Percentiles rank a stretch among this genome's conserved stretches.
Evolutionary conservation across 2,888 invertebrate species (phyloP).

Genomic region (Cephus pulcher): DNA sequence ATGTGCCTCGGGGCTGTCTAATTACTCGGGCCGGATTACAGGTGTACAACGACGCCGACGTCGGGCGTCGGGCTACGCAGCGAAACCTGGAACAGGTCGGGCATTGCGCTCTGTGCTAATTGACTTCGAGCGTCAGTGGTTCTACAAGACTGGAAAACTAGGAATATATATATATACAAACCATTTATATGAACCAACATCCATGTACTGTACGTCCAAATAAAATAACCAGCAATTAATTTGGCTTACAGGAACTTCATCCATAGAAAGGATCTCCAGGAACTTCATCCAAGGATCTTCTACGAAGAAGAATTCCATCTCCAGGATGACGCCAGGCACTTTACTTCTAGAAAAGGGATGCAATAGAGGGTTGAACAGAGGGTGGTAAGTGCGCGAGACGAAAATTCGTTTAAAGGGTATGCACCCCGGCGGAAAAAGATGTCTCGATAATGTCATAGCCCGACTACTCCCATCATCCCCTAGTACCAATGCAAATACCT

Average conservation of each 20-base stretch:
- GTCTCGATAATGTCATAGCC: neutral
- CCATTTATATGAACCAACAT: neutral
- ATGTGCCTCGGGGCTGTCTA: conserved; percentile 31
- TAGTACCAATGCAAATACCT: neutral
- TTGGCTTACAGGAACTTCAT: neutral
- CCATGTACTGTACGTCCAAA: neutral
- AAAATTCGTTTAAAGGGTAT: conserved; percentile 39
- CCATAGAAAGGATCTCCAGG: neutral
- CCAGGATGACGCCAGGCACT: neutral
- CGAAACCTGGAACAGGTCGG: neutral
- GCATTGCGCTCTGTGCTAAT: neutral
- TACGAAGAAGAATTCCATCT: neutral
- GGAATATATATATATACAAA: neutral
- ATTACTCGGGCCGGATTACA: conserved; percentile 41
- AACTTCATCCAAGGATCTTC: neutral
- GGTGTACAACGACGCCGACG: conserved; percentile 24
- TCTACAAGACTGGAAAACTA: conserved; percentile 25
- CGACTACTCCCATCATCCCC: neutral
- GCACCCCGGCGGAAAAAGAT: neutral
- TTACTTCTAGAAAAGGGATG: neutral
- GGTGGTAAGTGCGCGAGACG: conserved; percentile 35
- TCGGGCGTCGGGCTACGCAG: neutral
- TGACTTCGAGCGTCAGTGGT: neutral
- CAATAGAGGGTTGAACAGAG: neutral
- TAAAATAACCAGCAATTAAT: neutral